These are phyloP conservation scores for Bombylius discolor DNA, from an alignment of 2,888 invertebrate genomes.

Conservation along the genomic window DNA sequence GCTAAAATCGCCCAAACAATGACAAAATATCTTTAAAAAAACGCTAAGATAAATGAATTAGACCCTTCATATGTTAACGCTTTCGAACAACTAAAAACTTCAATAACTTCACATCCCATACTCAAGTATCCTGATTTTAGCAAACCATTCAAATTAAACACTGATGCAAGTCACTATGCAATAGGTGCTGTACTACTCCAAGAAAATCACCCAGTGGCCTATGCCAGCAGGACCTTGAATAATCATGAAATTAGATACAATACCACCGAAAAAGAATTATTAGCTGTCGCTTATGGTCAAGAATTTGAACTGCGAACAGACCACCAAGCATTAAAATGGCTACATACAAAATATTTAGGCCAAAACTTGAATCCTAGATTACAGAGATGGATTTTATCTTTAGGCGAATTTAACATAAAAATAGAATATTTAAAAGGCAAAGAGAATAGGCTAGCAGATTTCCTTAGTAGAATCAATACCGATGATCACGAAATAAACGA, in stretches of 20 bases:
- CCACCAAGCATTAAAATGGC: neutral
- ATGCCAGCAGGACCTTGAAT: neutral
- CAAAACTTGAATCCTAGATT: neutral
- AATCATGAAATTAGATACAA: neutral
- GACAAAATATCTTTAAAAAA: neutral
- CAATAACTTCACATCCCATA: neutral
- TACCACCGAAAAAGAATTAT: neutral
- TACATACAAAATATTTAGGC: neutral
- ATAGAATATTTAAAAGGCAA: neutral
- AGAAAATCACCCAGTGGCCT: neutral
- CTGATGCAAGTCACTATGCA: neutral
- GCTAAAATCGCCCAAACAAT: neutral
- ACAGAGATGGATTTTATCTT: neutral
- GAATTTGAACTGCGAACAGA: neutral
- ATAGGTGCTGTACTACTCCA: neutral
- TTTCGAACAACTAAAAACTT: neutral
- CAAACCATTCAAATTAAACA: neutral
- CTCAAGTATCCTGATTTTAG: neutral
- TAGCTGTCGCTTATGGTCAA: neutral
- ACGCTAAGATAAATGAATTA: neutral
- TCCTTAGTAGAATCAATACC: neutral
- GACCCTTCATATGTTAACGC: neutral
- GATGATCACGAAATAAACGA: neutral
- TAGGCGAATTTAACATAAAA: neutral
- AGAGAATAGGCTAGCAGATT: constrained; percentile 1